Base-by-base conservation (phyloP, 2,113 vertebrate species). In the Alligator mississippiensis region DNA sequence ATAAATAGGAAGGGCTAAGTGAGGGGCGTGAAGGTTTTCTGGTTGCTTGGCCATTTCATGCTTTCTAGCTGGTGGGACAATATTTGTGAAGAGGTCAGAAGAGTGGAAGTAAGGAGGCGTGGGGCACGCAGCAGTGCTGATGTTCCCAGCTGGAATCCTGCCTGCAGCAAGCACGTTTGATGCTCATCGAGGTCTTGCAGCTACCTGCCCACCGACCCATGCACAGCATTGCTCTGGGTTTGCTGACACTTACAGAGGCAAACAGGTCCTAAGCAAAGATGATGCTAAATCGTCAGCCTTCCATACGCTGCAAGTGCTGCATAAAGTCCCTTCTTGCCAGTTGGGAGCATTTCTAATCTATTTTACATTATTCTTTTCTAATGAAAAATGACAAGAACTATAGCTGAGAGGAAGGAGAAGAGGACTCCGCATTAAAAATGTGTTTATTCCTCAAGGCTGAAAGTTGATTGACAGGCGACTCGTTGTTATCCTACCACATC, bases 401-500 rank as follows among this genome's bases (percentile, higher is more conserved):
- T 89, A 93, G 94, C 96, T 97, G 78, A 88, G 59, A 94, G 96
- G 96, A 96, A 97, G 94, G 96, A 92, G 94, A 97, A 90, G 92
- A 86, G 90, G 90, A 92, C 90, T 94, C 60, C 80, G 85, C 80
- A 89, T 82, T 88, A 76, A 90, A 96, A 94, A 90, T 94, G 92
- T 94, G 94, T 97, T 94, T 93, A 82, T 89, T 97, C 94, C 95
- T 93, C 64, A 84, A 84, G 96, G 94, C 94, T 84, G 94, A 94
- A 90, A 62, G 57, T 25, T 89, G 80, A 95, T 28, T 94, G 94
- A 94, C 95, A 94, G 90, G 85, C 57, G 15, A 12, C 47, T 38
- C 38, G 66, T 72, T 84, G 55, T 74, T 58, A 64, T 79, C 88
- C 34, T 0, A 0, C 80, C 82, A 34, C 85, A 86, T 89, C 55